Conservation (phyloP, 2,888 invertebrate genomes). For the Poecilus cupreus region DNA sequence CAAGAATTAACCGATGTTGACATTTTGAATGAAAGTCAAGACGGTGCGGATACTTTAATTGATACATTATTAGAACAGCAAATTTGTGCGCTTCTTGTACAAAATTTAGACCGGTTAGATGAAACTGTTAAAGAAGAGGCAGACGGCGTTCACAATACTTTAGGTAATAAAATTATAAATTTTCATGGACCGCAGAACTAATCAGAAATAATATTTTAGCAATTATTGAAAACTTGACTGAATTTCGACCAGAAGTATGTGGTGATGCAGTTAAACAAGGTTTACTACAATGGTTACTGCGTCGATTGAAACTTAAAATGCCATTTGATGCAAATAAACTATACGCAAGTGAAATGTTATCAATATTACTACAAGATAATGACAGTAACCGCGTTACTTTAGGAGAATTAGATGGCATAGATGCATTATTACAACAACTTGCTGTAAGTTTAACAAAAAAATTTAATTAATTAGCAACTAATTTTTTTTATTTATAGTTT, state of each 20-base stretch:
- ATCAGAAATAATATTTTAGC: constrained; percentile 72
- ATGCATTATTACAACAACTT: constrained; percentile 94
- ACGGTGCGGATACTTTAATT: constrained; percentile 91
- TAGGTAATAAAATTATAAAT: constrained; percentile 82
- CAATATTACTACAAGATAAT: constrained; percentile 94
- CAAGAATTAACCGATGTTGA: constrained; percentile 97
- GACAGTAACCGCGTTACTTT: constrained; percentile 86
- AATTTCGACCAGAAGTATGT: constrained; percentile 90
- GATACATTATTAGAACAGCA: constrained; percentile 93
- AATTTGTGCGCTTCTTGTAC: constrained; percentile 89
- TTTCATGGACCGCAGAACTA: too few relatives aligned
- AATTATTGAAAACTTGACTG: constrained; percentile 96
- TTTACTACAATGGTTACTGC: constrained; percentile 92
- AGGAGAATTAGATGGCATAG: constrained; percentile 97
- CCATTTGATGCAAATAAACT: constrained; percentile 97
- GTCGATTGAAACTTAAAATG: constrained; percentile 89
- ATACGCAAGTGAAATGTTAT: constrained; percentile 96
- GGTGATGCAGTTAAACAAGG: constrained; percentile 93
- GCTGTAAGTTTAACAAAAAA: constrained; percentile 77
- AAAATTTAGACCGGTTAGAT: constrained; percentile 94
- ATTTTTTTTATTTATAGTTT: constrained; percentile 74
- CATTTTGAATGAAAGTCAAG: constrained; percentile 94
- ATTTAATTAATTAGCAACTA: neutral
- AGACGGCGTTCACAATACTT: constrained; percentile 96
- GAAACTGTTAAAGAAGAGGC: constrained; percentile 95